Conservation (phyloP, 2,113 vertebrate species). For the Hassar affinis region DNA sequence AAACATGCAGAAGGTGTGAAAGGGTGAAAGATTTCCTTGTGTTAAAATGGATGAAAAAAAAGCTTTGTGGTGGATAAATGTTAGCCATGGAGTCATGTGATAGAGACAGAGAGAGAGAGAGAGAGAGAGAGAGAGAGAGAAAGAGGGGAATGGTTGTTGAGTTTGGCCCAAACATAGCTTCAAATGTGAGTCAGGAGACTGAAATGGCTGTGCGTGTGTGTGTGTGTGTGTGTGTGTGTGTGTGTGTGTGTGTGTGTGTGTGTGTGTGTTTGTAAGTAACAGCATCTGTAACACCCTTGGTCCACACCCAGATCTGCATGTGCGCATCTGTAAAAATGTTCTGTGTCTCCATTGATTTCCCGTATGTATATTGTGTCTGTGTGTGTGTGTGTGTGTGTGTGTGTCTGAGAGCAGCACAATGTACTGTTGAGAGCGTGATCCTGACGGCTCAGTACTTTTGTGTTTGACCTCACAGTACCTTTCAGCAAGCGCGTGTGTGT, state of each 20-base stretch:
- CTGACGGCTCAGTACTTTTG: constrained; percentile 92
- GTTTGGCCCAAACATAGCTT: constrained; percentile 48
- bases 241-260: constrained; percentile 21
- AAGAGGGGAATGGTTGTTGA: constrained; percentile 34
- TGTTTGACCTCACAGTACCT: constrained; percentile 89
- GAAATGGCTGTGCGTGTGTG: constrained; percentile 39
- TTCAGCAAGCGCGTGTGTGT: constrained; percentile 23
- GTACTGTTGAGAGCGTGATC: constrained; percentile 87
- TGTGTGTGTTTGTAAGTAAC: constrained; percentile 33
- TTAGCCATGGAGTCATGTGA: constrained; percentile 63
- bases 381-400: neutral
- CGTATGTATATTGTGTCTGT: neutral
- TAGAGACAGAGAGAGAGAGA: constrained; percentile 28
- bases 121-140: constrained; percentile 13
- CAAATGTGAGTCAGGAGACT: constrained; percentile 47
- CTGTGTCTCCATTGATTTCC: neutral
- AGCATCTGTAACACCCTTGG: constrained; percentile 43
- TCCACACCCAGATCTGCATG: constrained; percentile 43
- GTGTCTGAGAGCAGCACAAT: constrained; percentile 84
- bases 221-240: constrained; percentile 24
- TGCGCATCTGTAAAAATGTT: constrained; percentile 16
- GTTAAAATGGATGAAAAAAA: neutral
- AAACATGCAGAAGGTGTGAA: neutral
- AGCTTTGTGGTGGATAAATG: constrained; percentile 56
- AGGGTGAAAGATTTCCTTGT: constrained; percentile 1